Conservation (phyloP, 2,113 vertebrate genomes). For the Perognathus longimembris region DNA sequence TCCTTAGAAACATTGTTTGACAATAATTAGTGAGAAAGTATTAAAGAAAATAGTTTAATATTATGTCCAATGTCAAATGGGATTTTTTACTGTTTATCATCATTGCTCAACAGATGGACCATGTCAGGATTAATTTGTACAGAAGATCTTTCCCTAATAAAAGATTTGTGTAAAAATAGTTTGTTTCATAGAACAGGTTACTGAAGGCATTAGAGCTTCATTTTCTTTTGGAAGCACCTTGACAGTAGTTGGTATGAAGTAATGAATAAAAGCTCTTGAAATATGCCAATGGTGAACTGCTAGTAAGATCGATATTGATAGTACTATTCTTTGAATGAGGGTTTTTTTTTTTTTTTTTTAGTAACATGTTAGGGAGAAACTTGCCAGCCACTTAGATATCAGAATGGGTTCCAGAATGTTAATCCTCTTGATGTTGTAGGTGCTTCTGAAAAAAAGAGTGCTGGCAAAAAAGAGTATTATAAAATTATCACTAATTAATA, state of each 20-base stretch:
- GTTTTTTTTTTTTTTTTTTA: too few relatives aligned
- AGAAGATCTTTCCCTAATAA: not conserved
- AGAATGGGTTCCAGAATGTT: not conserved
- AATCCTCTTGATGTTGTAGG: conserved; percentile 10
- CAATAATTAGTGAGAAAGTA: not conserved
- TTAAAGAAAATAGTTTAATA: not conserved
- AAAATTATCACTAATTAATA: not conserved
- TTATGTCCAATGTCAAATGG: not conserved
- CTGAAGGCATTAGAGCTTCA: not conserved
- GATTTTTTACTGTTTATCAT: not conserved
- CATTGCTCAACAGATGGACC: not conserved
- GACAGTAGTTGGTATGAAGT: not conserved
- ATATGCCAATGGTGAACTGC: not conserved
- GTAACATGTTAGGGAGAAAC: conserved; percentile 22
- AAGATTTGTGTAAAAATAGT: conserved; percentile 22
- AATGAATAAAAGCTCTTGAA: not conserved
- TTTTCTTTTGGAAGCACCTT: conserved; percentile 38
- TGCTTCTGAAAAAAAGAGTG: not conserved
- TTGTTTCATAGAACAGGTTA: not conserved
- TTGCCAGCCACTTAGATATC: not conserved
- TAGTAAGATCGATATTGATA: conserved; percentile 1
- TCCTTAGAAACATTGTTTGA: not conserved
- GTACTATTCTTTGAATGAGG: conserved; percentile 7
- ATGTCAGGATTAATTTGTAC: not conserved
- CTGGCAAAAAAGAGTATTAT: not conserved